Conservation (phyloP, 1,140 invertebrate species). For the Drosophila eugracilis region DNA sequence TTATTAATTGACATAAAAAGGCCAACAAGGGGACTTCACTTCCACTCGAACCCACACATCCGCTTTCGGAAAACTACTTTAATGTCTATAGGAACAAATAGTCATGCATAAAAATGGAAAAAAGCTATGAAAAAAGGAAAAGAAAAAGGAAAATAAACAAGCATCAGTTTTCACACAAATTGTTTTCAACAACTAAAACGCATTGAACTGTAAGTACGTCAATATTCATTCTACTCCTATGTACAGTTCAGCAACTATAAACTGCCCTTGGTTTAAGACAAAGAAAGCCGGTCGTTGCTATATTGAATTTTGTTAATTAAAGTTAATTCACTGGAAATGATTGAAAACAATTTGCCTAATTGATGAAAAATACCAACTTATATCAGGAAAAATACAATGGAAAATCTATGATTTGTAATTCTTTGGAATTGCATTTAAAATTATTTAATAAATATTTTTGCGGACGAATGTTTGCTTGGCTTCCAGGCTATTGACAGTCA, state of each 20-base stretch:
- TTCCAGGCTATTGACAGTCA: conserved; percentile 16
- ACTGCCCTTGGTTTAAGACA: conserved; percentile 21
- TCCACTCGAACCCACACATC: conserved; percentile 34
- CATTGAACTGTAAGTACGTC: conserved; percentile 54
- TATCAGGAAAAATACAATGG: not conserved
- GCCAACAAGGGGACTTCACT: conserved; percentile 38
- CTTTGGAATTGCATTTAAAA: too few relatives aligned
- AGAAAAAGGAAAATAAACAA: conserved; percentile 18
- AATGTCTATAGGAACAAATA: conserved; percentile 43
- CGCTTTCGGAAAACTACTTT: conserved; percentile 42
- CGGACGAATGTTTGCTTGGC: conserved; percentile 7
- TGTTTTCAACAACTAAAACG: conserved; percentile 57
- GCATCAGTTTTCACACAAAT: conserved; percentile 42
- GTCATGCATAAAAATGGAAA: conserved; percentile 26
- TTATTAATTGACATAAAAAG: conserved; percentile 49
- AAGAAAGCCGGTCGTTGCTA: conserved; percentile 16
- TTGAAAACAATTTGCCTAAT: conserved; percentile 7
- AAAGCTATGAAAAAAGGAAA: conserved; percentile 23
- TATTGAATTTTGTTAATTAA: conserved; percentile 17
- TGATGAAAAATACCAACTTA: too few relatives aligned
- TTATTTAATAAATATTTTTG: conserved; percentile 13
- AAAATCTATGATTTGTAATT: too few relatives aligned
- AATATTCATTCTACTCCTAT: conserved; percentile 68
- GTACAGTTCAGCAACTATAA: conserved; percentile 56
- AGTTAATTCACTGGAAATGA: conserved; percentile 16